These are phyloP conservation scores for Nasonia giraulti DNA, from an alignment of 1,140 invertebrate species.

Conservation along the genomic window DNA sequence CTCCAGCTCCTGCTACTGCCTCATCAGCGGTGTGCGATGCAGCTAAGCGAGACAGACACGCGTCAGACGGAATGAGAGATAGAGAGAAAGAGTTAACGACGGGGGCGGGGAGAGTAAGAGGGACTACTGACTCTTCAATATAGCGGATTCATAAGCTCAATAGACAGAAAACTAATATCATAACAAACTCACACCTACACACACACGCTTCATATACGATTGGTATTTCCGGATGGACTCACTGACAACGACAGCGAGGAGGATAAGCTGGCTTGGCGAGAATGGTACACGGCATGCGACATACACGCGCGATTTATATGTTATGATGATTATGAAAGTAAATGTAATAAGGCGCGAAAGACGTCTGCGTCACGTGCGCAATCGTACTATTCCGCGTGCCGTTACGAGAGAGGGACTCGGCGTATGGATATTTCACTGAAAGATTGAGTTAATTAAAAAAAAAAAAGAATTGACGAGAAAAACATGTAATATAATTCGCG, in stretches of 20 bases:
- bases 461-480: not conserved
- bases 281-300: not conserved
- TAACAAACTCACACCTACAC: no score
- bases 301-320: constrained; percentile 13
- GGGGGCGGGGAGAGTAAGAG: not conserved
- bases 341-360: constrained; percentile 11
- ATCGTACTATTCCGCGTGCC: not conserved
- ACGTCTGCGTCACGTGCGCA: not conserved
- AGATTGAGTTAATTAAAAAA: not conserved
- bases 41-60: constrained; percentile 17
- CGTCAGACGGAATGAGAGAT: not conserved
- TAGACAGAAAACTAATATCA: not conserved
- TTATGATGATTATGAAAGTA: constrained; percentile 25
- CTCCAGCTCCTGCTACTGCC: constrained; percentile 22
- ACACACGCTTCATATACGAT: constrained; percentile 4
- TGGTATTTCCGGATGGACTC: constrained; percentile 20
- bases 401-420: not conserved
- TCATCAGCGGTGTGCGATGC: constrained; percentile 27
- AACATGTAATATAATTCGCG: constrained; percentile 42
- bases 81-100: constrained; percentile 4
- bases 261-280: not conserved
- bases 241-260: not conserved
- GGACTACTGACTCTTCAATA: not conserved
- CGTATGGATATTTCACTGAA: constrained; percentile 26
- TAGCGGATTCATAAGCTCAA: constrained; percentile 14